Percentiles rank a stretch among this genome's conserved stretches.
Conservation (phyloP, 2,797 vertebrate species). For the Emys orbicularis region DNA sequence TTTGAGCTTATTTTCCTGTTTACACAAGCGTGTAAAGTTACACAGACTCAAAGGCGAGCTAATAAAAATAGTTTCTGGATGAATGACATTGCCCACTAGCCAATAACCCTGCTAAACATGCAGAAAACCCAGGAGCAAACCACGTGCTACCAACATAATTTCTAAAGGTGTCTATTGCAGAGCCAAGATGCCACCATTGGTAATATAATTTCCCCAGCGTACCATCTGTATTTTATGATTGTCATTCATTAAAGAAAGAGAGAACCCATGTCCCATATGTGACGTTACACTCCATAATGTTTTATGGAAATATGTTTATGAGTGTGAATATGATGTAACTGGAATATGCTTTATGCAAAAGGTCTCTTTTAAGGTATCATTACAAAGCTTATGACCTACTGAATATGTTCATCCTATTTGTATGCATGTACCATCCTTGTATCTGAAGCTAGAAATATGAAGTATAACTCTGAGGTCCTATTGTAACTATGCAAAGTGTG, state of each 20-base stretch:
- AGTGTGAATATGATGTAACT: no score
- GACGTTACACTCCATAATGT: no score
- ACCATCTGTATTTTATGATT: not conserved
- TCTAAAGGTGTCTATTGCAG: not conserved
- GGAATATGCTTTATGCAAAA: no score
- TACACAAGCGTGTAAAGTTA: not conserved
- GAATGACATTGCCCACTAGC: not conserved
- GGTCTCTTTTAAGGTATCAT: no score
- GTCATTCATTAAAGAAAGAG: slow-evolving; percentile 10
- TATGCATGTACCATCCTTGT: no score
- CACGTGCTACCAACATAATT: not conserved
- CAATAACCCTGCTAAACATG: not conserved
- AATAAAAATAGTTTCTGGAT: not conserved
- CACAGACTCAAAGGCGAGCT: not conserved
- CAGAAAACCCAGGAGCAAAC: not conserved
- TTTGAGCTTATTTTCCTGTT: not conserved
- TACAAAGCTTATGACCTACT: no score
- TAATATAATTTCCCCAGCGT: slow-evolving; percentile 9
- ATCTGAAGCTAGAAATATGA: no score
- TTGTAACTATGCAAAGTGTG: no score
- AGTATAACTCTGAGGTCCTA: no score
- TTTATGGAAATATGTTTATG: no score
- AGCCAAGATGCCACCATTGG: not conserved
- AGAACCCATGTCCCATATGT: not conserved
- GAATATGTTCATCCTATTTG: no score